Conservation (phyloP, 2,888 invertebrate genomes). For the Clitarchus hookeri region DNA sequence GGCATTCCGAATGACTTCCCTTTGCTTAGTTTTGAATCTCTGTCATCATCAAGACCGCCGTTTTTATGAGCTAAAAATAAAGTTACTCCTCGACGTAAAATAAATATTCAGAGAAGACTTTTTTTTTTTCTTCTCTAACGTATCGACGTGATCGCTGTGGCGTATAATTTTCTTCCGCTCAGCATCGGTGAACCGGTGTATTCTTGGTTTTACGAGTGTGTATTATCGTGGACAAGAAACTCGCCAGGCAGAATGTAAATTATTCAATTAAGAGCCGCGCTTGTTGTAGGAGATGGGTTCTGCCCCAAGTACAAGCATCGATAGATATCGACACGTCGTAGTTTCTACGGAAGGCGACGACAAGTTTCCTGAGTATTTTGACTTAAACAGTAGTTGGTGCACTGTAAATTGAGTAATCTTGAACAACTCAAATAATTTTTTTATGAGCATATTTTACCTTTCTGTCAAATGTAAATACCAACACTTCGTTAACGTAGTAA, state of each 20-base stretch:
- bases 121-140: not conserved
- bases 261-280: not conserved
- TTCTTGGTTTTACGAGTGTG: not conserved
- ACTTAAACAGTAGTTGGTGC: too few relatives aligned
- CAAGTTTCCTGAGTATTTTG: too few relatives aligned
- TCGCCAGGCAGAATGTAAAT: not conserved
- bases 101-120: not conserved
- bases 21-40: not conserved
- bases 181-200: not conserved
- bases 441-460: too few relatives aligned
- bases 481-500: too few relatives aligned
- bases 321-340: too few relatives aligned
- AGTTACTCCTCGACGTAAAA: not conserved
- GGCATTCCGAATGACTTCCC: not conserved
- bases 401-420: too few relatives aligned
- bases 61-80: not conserved
- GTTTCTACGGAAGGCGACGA: too few relatives aligned
- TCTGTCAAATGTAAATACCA: too few relatives aligned
- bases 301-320: not conserved
- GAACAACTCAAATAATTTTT: too few relatives aligned
- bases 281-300: not conserved
- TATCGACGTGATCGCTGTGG: not conserved
- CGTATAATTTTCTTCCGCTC: not conserved
- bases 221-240: not conserved
- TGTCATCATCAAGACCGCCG: not conserved